A percentile compares a stretch with the other conserved stretches of the same genome.
These are phyloP conservation scores for Scaptomyza polygonia DNA, from an alignment of 2,888 invertebrate genomes.

Conservation along the genomic window DNA sequence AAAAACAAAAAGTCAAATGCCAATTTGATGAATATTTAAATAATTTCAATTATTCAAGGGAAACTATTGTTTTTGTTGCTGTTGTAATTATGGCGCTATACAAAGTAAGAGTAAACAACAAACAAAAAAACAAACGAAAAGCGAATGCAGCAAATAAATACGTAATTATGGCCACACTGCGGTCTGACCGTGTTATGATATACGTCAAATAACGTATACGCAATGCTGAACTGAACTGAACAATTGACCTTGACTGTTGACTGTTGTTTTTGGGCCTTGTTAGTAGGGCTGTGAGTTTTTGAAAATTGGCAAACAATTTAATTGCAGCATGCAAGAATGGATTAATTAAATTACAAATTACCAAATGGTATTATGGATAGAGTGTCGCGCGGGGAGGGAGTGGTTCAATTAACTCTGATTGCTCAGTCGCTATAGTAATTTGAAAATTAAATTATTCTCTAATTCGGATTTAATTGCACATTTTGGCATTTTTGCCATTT, in stretches of 20 bases:
- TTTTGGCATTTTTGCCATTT: not conserved
- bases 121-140: slow-evolving; percentile 1
- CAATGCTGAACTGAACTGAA: slow-evolving; percentile 2
- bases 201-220: slow-evolving; percentile 32
- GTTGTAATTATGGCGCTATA: too few relatives aligned
- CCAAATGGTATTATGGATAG: not conserved
- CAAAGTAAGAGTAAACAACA: not conserved
- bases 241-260: slow-evolving; percentile 47
- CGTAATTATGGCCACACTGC: slow-evolving; percentile 12
- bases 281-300: not conserved
- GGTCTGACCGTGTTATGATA: not conserved
- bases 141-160: slow-evolving; percentile 28
- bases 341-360: slow-evolving; percentile 1
- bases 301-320: slow-evolving; percentile 22
- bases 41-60: slow-evolving; percentile 16
- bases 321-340: slow-evolving; percentile 12
- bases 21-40: slow-evolving; percentile 9
- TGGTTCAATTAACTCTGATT: not conserved
- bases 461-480: not conserved
- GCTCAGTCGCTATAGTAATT: not conserved
- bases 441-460: not conserved
- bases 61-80: slow-evolving; percentile 1
- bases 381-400: not conserved
- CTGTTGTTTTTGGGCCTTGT: slow-evolving; percentile 6
- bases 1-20: slow-evolving; percentile 23